phyloP scores from a whole-genome alignment of 2,113 vertebrate genomes.

The Acanthisitta chloris region DNA sequence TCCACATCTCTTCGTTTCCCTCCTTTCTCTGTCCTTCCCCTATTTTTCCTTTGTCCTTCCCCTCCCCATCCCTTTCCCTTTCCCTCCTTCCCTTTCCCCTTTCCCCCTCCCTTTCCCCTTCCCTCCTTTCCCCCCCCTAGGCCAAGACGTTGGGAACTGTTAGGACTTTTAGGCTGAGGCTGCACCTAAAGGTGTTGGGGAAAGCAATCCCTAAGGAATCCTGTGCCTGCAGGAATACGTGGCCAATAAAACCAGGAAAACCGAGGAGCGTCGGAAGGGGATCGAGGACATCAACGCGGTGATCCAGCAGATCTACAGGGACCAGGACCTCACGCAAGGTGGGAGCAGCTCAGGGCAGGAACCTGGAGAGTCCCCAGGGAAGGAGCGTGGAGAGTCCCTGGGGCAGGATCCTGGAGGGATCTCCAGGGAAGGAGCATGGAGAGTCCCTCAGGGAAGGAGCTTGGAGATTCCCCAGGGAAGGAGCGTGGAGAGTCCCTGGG shows the following conservation, averaged over 20 bases:
- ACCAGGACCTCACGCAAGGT: conserved; percentile 90
- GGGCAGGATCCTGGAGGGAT: neutral
- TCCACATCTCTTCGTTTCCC: neutral
- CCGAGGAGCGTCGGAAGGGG: conserved; percentile 79
- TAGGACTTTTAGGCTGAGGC: neutral
- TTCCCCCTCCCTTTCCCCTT: too few species aligned
- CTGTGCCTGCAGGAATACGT: conserved; percentile 82
- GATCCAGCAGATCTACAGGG: conserved; percentile 90
- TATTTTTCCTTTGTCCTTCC: too few species aligned
- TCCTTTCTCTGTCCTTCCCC: too few species aligned
- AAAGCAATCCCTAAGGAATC: neutral
- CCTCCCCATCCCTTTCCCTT: too few species aligned
- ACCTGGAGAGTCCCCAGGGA: neutral
- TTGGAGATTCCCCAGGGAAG: too few species aligned
- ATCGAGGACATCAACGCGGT: conserved; percentile 85
- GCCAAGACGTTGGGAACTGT: too few species aligned
- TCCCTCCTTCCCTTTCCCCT: too few species aligned
- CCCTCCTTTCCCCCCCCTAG: too few species aligned
- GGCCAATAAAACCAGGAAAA: conserved; percentile 87
- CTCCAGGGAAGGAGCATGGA: neutral
- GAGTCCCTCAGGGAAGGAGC: too few species aligned
- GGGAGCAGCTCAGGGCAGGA: too few species aligned
- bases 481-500: too few species aligned
- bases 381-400: neutral
- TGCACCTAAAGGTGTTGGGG: too few species aligned